Evolutionary conservation across 2,888 invertebrate species (phyloP).

Genomic region (Tetragnatha montana): DNA sequence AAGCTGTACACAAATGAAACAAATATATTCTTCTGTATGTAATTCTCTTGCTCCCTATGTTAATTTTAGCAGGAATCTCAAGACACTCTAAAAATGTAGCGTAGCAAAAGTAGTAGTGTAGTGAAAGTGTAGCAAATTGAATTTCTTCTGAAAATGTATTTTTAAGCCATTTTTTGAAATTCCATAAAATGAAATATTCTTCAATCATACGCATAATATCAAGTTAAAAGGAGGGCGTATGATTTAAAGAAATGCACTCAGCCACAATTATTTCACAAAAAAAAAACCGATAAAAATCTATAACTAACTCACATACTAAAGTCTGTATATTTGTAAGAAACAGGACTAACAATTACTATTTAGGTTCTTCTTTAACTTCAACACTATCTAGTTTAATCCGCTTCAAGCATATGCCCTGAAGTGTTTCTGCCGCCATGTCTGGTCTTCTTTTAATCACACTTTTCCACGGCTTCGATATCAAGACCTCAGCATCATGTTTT

Average conservation of each 20-base stretch:
- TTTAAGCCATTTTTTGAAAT: too few relatives aligned
- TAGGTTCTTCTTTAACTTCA: not conserved
- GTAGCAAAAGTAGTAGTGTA: too few relatives aligned
- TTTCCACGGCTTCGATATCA: not conserved
- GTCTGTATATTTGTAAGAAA: too few relatives aligned
- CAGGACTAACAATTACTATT: not conserved
- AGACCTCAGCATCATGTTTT: not conserved
- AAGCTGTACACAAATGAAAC: conserved; percentile 36
- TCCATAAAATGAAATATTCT: too few relatives aligned
- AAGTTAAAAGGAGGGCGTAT: too few relatives aligned
- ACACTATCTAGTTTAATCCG: not conserved
- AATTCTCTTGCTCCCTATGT: conserved; percentile 13
- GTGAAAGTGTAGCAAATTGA: conserved; percentile 29
- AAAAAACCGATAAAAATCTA: too few relatives aligned
- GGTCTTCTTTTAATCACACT: not conserved
- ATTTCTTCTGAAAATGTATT: conserved; percentile 7
- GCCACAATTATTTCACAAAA: too few relatives aligned
- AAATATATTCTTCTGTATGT: conserved; percentile 13
- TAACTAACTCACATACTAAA: too few relatives aligned
- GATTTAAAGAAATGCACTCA: too few relatives aligned
- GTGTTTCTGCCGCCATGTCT: not conserved
- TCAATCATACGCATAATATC: too few relatives aligned
- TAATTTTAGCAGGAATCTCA: not conserved
- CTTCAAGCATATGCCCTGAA: not conserved
- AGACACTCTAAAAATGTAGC: conserved; percentile 36